A percentile compares a stretch with the other conserved stretches of the same genome.
Evolutionary conservation across 2,797 vertebrate genomes (phyloP).

Genomic region (Heliangelus exortis): DNA sequence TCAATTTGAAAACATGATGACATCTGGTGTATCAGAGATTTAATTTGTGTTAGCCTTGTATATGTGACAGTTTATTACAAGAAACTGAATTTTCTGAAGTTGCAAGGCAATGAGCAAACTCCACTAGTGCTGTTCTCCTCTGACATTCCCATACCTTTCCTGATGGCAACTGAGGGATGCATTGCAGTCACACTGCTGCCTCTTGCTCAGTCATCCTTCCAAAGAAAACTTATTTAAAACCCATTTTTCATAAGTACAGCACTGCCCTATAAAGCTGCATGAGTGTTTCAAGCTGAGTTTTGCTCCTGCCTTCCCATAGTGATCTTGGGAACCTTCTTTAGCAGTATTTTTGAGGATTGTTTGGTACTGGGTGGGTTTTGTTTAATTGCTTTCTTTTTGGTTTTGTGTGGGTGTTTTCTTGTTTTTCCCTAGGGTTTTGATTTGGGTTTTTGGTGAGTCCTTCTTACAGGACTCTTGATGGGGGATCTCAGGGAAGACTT

Average conservation of each 20-base stretch:
- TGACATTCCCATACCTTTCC: background rate
- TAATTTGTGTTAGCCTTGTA: slow-evolving; percentile 35
- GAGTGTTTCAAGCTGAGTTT: background rate
- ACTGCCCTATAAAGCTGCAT: background rate
- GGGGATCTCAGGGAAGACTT: slow-evolving; percentile 16
- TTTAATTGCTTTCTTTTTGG: background rate
- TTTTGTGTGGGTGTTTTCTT: background rate
- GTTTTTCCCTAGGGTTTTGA: background rate
- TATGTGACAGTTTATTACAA: slow-evolving; percentile 31
- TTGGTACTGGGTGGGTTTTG: background rate
- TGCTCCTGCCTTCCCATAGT: background rate
- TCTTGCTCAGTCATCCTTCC: slow-evolving; percentile 35
- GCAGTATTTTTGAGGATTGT: background rate
- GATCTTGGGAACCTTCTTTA: background rate
- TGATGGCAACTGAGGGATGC: slow-evolving; percentile 22
- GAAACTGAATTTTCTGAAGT: slow-evolving; percentile 6
- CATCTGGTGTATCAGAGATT: slow-evolving; percentile 21
- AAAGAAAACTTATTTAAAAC: background rate
- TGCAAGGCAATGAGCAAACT: background rate
- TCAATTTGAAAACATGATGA: background rate
- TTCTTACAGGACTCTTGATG: background rate
- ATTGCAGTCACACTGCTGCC: slow-evolving; percentile 3
- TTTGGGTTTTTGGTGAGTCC: too few relatives aligned
- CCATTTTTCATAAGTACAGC: background rate
- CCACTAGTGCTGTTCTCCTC: background rate